Conservation (phyloP, 2,113 vertebrate genomes). For the Corapipo altera region DNA sequence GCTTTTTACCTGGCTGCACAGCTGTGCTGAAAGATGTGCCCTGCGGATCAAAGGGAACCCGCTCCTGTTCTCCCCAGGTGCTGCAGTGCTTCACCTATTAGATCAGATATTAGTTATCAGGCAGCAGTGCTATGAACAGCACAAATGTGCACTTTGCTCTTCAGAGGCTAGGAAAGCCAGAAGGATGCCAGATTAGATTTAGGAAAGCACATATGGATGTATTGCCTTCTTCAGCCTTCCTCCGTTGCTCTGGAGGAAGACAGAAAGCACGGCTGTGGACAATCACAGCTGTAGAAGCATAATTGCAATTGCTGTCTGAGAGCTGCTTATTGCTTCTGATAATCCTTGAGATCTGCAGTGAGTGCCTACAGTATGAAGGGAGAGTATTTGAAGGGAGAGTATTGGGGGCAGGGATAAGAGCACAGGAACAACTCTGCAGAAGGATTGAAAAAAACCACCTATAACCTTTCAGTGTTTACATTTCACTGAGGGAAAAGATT, state of each 20-base stretch:
- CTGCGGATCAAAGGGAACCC: neutral
- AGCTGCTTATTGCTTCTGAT: constrained; percentile 24
- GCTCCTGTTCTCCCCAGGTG: neutral
- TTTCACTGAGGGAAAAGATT: neutral
- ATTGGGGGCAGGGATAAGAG: neutral
- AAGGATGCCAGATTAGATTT: constrained; percentile 39
- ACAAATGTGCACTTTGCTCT: constrained; percentile 39
- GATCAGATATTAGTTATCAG: neutral
- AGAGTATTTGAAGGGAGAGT: neutral
- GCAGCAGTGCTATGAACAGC: neutral
- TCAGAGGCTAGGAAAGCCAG: constrained; percentile 1
- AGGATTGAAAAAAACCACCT: neutral
- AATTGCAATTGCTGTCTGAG: constrained; percentile 28
- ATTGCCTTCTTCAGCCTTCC: neutral
- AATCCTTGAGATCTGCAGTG: neutral
- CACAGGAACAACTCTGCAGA: neutral
- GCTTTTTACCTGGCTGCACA: neutral
- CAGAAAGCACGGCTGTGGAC: neutral
- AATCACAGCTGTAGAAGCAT: neutral
- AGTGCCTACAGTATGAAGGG: neutral
- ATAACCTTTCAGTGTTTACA: neutral
- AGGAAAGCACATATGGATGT: neutral
- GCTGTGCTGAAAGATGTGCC: neutral
- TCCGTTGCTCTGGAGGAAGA: neutral
- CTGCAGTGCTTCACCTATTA: fast-evolving